Evolutionary conservation across 1,140 invertebrate genomes (phyloP).

Genomic region (Neotoxoptera formosana): DNA sequence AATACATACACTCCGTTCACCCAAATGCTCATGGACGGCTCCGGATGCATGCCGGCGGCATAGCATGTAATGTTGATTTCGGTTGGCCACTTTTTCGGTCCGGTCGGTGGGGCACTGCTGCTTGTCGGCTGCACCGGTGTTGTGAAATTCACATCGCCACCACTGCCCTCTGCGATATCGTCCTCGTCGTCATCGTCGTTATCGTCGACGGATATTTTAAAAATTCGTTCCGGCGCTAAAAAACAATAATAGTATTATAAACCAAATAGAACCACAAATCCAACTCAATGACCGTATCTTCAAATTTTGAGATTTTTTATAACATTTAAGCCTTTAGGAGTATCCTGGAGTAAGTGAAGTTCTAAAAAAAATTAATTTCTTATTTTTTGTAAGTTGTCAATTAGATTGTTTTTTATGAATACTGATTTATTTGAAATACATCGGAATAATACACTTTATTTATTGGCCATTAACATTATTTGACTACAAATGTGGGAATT

Average conservation of each 20-base stretch:
- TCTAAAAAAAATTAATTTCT: not conserved
- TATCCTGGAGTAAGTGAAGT: not conserved
- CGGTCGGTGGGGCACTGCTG: not conserved
- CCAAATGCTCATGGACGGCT: conserved; percentile 43
- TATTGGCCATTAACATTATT: not conserved
- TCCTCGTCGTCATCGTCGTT: conserved; percentile 39
- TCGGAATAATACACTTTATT: not conserved
- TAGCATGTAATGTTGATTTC: conserved; percentile 47
- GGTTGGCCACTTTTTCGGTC: conserved; percentile 21
- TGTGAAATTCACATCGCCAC: not conserved
- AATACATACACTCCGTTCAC: conserved; percentile 40
- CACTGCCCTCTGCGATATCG: conserved; percentile 18
- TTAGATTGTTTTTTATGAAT: not conserved
- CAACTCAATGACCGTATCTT: not conserved
- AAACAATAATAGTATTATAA: not conserved
- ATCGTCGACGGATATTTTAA: conserved; percentile 34
- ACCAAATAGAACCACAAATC: not conserved
- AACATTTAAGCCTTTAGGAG: too few relatives aligned
- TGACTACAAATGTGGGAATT: not conserved
- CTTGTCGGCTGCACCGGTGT: not conserved
- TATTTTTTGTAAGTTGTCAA: not conserved
- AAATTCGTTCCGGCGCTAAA: conserved; percentile 32
- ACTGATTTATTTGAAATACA: not conserved
- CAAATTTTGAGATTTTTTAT: not conserved
- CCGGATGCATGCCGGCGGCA: conserved; percentile 37